These are phyloP conservation scores for Pristionchus exspectatus DNA, from an alignment of 2,888 invertebrate species.

Conservation along the genomic window DNA sequence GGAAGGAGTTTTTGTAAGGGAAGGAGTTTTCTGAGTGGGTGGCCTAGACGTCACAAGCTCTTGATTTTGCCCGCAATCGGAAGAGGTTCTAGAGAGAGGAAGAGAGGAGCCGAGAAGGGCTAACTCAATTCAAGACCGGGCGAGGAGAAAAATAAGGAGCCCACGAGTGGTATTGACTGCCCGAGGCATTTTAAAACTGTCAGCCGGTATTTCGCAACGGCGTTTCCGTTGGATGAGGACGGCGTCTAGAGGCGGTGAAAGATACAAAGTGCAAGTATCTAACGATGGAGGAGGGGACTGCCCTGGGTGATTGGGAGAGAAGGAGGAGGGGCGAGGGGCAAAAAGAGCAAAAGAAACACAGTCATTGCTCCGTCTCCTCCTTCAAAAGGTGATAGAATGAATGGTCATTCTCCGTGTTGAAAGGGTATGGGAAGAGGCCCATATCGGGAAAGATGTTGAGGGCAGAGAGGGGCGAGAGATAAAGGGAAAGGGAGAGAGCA, in stretches of 20 bases:
- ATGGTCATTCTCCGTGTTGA: not conserved
- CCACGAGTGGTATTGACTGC: not conserved
- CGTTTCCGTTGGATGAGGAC: not conserved
- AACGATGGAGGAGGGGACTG: not conserved
- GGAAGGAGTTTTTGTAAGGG: not conserved
- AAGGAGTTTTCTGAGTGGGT: not conserved
- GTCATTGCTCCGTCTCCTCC: not conserved
- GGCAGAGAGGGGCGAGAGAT: not conserved
- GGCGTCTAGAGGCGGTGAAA: no score
- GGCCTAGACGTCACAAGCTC: not conserved
- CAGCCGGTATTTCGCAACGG: not conserved
- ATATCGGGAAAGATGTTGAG: not conserved
- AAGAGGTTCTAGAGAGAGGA: not conserved
- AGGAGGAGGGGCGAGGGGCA: not conserved
- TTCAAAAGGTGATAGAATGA: conserved; percentile 17
- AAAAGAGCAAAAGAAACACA: not conserved
- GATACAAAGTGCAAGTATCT: not conserved
- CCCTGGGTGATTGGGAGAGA: not conserved
- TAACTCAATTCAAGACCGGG: not conserved
- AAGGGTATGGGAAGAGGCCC: conserved; percentile 5
- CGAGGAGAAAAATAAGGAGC: not conserved
- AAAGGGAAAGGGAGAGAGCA: not conserved
- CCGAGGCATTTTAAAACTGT: not conserved
- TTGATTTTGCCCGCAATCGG: not conserved
- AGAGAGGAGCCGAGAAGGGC: not conserved